Conservation (phyloP, 2,113 vertebrate genomes). For the Verasper variegatus region DNA sequence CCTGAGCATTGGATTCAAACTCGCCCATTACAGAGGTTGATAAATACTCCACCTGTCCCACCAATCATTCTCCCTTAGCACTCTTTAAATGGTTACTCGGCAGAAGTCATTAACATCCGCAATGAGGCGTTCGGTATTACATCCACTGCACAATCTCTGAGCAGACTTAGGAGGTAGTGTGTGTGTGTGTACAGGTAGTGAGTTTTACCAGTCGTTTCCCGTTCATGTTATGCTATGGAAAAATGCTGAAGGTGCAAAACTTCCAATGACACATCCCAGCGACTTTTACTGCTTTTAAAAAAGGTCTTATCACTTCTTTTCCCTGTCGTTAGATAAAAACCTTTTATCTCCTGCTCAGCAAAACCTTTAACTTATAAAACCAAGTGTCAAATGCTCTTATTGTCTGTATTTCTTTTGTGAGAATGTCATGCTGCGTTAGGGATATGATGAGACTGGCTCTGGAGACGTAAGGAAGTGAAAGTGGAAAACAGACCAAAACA, state of each 20-base stretch:
- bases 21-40: slow-evolving; percentile 54
- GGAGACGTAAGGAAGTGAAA: slow-evolving; percentile 28
- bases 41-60: slow-evolving; percentile 61
- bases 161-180: slow-evolving; percentile 42
- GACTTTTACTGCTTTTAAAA: slow-evolving; percentile 57
- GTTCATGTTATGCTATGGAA: slow-evolving; percentile 56
- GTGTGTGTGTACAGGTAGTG: slow-evolving; percentile 45
- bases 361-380: slow-evolving; percentile 45
- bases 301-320: slow-evolving; percentile 58
- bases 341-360: slow-evolving; percentile 47
- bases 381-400: slow-evolving; percentile 10
- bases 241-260: slow-evolving; percentile 71
- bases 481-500: slow-evolving; percentile 21
- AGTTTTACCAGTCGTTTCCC: slow-evolving; percentile 47
- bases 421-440: background rate
- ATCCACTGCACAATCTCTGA: slow-evolving; percentile 56
- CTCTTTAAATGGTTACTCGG: slow-evolving; percentile 77
- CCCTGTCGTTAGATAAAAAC: slow-evolving; percentile 48
- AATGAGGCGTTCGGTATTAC: slow-evolving; percentile 76
- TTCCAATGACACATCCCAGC: slow-evolving; percentile 62
- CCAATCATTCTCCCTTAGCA: slow-evolving; percentile 69
- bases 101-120: slow-evolving; percentile 79
- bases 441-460: slow-evolving; percentile 43
- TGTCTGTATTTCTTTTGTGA: background rate
- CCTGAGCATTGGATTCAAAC: slow-evolving; percentile 60